Conservation (phyloP, 2,113 vertebrate genomes). For the Atherinomorus stipes region DNA sequence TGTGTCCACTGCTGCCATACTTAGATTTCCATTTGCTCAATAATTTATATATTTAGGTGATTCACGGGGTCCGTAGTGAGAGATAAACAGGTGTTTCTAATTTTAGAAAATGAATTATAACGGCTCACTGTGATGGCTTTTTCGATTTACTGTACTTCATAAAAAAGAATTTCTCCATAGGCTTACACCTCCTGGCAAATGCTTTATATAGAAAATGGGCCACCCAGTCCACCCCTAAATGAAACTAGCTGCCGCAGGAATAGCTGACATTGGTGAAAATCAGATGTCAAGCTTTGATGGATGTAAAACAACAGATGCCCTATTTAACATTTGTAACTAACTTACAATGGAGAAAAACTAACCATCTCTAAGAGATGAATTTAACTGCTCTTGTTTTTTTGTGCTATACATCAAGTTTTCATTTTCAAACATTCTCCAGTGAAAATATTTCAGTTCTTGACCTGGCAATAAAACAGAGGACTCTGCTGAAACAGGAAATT, state of each 20-base stretch:
- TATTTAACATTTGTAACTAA: too few species aligned
- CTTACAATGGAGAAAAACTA: constrained; percentile 7
- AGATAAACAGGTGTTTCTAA: too few species aligned
- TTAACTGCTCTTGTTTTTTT: background rate
- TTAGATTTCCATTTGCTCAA: too few species aligned
- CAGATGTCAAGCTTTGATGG: constrained; percentile 3
- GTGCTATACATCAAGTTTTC: background rate
- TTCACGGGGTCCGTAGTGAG: too few species aligned
- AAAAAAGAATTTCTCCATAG: too few species aligned
- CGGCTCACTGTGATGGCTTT: background rate
- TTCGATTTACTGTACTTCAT: background rate
- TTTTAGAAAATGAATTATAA: too few species aligned
- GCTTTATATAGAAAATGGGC: background rate
- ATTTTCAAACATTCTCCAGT: constrained; percentile 33
- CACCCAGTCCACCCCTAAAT: background rate
- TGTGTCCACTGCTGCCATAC: too few species aligned
- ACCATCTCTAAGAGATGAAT: constrained; percentile 26
- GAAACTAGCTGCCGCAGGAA: background rate
- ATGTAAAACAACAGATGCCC: background rate
- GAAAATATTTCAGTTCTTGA: constrained; percentile 12
- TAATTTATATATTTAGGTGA: too few species aligned
- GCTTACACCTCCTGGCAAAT: too few species aligned
- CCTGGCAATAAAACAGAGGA: constrained; percentile 4
- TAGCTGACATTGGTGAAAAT: background rate
- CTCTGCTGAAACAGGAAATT: background rate